Percentiles rank a stretch among this genome's conserved stretches.
Conservation (phyloP, 64 coral and sea anemone genomes). For the Anthopleura sola region DNA sequence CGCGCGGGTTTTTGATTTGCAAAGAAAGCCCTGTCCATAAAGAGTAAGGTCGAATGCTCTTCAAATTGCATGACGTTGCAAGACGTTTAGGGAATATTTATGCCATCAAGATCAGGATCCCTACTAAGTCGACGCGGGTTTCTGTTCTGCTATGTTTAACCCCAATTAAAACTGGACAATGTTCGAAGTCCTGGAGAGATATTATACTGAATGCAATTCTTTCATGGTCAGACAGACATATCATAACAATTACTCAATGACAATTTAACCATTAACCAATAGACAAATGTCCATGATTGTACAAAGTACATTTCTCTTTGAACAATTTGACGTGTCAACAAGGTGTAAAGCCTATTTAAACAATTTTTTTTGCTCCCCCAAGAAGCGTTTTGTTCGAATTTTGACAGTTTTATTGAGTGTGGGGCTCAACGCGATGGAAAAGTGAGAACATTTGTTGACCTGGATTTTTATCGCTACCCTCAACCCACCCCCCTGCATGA, state of each 20-base stretch:
- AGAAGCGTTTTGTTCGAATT: background rate
- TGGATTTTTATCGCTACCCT: background rate
- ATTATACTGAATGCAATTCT: too few relatives aligned
- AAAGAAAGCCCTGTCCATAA: too few relatives aligned
- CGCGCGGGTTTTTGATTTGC: too few relatives aligned
- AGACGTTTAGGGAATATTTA: too few relatives aligned
- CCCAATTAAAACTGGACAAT: background rate
- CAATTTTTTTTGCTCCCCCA: background rate
- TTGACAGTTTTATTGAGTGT: background rate
- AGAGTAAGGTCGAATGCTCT: too few relatives aligned
- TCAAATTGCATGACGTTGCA: too few relatives aligned
- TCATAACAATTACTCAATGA: background rate
- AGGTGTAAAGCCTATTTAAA: conserved; percentile 7
- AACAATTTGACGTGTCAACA: background rate
- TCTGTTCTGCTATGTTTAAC: background rate
- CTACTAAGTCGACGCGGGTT: too few relatives aligned
- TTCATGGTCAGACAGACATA: background rate
- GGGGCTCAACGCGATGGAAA: background rate
- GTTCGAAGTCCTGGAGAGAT: background rate
- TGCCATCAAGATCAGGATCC: too few relatives aligned
- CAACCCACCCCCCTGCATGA: background rate
- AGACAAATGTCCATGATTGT: background rate
- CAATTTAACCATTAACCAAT: background rate
- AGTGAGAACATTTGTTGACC: background rate
- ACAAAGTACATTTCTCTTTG: background rate